phyloP scores from a whole-genome alignment of 2,113 vertebrate genomes.

The Natator depressus region DNA sequence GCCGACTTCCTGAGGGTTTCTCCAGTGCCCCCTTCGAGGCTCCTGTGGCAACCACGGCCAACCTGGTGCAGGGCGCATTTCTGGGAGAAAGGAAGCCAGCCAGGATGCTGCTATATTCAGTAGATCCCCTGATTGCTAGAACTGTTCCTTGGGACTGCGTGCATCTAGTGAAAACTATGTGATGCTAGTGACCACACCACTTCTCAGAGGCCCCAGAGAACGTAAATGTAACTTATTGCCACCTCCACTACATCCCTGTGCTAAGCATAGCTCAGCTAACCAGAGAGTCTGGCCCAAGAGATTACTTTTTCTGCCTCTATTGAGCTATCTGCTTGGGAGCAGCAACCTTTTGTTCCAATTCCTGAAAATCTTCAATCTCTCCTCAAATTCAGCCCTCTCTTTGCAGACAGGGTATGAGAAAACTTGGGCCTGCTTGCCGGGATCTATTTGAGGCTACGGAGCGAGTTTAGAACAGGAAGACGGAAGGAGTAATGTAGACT shows the following conservation, averaged over 20 bases:
- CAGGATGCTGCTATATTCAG: too few relatives aligned
- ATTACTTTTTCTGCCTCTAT: not conserved
- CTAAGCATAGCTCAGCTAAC: too few relatives aligned
- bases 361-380: not conserved
- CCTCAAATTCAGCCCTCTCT: not conserved
- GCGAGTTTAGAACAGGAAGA: conserved; percentile 34
- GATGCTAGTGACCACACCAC: not conserved
- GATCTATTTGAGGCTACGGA: conserved; percentile 32
- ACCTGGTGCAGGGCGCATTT: not conserved
- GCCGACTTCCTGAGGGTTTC: not conserved
- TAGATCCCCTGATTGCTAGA: too few relatives aligned
- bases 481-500: conserved; percentile 14
- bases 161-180: too few relatives aligned
- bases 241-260: too few relatives aligned
- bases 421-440: conserved; percentile 4
- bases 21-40: not conserved
- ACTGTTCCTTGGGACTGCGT: too few relatives aligned
- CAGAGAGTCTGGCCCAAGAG: not conserved
- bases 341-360: not conserved
- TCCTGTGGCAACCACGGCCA: not conserved
- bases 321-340: not conserved
- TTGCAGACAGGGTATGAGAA: not conserved
- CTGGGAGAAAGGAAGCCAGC: not conserved
- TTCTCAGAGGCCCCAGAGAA: not conserved
- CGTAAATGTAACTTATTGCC: too few relatives aligned